Base-by-base conservation (phyloP, 2,888 invertebrate genomes). In the Euphydryas editha region DNA sequence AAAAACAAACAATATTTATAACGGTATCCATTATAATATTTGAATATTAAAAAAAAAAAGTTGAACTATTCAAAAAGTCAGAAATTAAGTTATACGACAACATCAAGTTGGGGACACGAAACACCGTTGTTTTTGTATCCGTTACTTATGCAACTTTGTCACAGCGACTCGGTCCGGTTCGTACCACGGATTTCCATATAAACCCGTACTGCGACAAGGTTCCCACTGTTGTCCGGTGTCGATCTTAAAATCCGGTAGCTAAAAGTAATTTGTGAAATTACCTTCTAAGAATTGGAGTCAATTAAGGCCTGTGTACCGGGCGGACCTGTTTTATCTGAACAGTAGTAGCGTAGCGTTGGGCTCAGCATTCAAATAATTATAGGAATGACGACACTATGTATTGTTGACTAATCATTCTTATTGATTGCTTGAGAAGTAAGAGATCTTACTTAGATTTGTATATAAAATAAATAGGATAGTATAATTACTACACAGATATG, bases 201-300 rank as follows among this genome's bases (percentile, higher is more conserved):
- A n/a, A 10, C 1, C 10, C 59, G 78, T 67, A 82, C 18, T 78
- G 59, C 24, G 87, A 86, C 81, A 90, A 59, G 65, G 90, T 86
- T 74, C 69, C 67, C 84, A 76, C 59, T 72, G 73, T 76, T 75
- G 78, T 79, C 79, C 79, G 79, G 83, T 82, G 86, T 84, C 80
- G 86, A 86, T 88, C 86, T 86, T 72, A 78, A 87, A 91, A 83
- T 88, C 87, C 92, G 84, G 93, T 93, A 92, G 93, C 92, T 79
- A 78, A 86, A 88, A 90, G 88, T 88, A 93, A 93, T 93, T 93
- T 91, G 93, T 92, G 92, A 93, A 93, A 93, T 92, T 92, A 90
- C 87, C 83, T 92, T 92, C 92, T 87, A 84, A 90, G 93, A 92
- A 93, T 88, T 83, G 87, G 83, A 86, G 83, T 87, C 88, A 91